phyloP scores from a whole-genome alignment of 2,113 vertebrate genomes.

The Oncorhynchus mykiss region DNA sequence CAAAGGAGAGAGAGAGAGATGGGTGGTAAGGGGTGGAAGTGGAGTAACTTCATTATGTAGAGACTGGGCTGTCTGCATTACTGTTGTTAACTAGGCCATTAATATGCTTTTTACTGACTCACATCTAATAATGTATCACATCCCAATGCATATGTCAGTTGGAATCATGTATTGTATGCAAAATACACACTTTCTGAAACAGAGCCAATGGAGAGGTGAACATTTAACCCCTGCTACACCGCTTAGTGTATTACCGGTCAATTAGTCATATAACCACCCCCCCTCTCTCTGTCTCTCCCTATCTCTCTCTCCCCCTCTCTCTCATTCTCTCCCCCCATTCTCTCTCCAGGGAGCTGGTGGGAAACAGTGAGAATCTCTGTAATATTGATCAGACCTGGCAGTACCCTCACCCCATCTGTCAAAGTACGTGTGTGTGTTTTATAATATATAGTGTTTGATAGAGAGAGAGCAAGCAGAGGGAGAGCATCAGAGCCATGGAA shows the following conservation, averaged over 20 bases:
- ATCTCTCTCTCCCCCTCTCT: not conserved
- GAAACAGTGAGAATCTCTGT: conserved; percentile 75
- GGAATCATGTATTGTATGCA: conserved; percentile 18
- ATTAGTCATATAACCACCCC: conserved; percentile 3
- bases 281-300: not conserved
- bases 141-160: conserved; percentile 58
- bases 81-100: conserved; percentile 62
- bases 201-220: not conserved
- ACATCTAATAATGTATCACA: conserved; percentile 49
- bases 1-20: too few relatives aligned
- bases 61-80: not conserved
- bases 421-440: conserved; percentile 63
- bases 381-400: conserved; percentile 73
- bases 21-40: conserved; percentile 15
- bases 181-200: conserved; percentile 17
- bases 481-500: conserved; percentile 10
- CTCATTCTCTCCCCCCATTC: not conserved
- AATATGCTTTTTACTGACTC: conserved; percentile 17
- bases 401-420: conserved; percentile 75
- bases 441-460: not conserved
- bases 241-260: not conserved
- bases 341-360: conserved; percentile 65
- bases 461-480: not conserved
- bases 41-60: not conserved
- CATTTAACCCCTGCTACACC: conserved; percentile 20